Evolutionary conservation across 2,888 invertebrate species (phyloP).

Genomic region (Philonicus albiceps): DNA sequence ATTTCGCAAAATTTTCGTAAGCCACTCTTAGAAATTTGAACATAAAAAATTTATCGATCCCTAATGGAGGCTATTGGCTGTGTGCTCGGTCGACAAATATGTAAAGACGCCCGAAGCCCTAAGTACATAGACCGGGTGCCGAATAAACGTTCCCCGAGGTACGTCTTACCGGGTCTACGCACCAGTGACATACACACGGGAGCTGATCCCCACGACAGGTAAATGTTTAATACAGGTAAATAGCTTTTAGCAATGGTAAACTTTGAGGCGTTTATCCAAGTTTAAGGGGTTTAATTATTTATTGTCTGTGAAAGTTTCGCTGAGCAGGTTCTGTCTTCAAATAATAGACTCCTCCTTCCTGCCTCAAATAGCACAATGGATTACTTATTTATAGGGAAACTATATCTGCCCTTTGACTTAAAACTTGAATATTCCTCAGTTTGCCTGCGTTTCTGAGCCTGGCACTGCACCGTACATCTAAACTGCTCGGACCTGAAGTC

Average conservation of each 20-base stretch:
- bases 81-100: conserved; percentile 9
- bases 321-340: conserved; percentile 30
- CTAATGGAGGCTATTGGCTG: conserved; percentile 11
- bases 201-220: conserved; percentile 31
- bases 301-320: conserved; percentile 42
- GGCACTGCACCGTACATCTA: background rate
- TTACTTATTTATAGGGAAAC: conserved; percentile 15
- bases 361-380: conserved; percentile 14
- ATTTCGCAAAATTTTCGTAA: conserved; percentile 13
- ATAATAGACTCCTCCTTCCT: conserved; percentile 36
- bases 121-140: background rate
- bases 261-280: conserved; percentile 47
- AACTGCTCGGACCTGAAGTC: background rate
- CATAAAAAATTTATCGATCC: conserved; percentile 40
- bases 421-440: background rate
- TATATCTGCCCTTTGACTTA: conserved; percentile 20
- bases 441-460: background rate
- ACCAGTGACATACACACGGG: conserved; percentile 10
- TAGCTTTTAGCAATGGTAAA: conserved; percentile 47
- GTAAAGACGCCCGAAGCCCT: conserved; percentile 15
- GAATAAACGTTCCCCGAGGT: conserved; percentile 23
- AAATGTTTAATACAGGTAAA: conserved; percentile 46
- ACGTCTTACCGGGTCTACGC: conserved; percentile 7
- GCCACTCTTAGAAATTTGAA: conserved; percentile 26
- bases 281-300: conserved; percentile 48